phyloP scores from a whole-genome alignment of 64 coral and sea anemone genomes.

The Montipora foliosa region DNA sequence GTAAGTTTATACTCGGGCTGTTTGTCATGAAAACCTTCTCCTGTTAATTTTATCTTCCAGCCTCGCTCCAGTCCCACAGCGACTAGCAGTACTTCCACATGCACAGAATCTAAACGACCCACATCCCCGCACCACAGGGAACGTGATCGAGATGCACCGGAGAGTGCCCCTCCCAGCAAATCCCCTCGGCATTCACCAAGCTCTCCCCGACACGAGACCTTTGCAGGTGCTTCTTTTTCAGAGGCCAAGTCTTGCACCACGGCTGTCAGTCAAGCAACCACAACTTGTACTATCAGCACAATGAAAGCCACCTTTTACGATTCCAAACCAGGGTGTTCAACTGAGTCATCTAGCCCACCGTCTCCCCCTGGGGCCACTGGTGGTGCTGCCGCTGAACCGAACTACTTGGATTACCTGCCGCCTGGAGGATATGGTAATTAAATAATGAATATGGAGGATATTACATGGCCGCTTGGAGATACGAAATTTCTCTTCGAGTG shows the following conservation, averaged over 20 bases:
- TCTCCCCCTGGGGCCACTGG: slow-evolving; percentile 78
- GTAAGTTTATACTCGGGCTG: too few species aligned
- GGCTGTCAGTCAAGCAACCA: slow-evolving; percentile 19
- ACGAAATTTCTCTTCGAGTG: too few species aligned
- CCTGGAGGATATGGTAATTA: slow-evolving; percentile 65
- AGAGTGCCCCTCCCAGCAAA: slow-evolving; percentile 96
- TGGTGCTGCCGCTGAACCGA: slow-evolving; percentile 31
- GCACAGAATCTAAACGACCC: slow-evolving; percentile 91
- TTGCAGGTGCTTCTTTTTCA: slow-evolving; percentile 49
- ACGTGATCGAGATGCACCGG: slow-evolving; percentile 73
- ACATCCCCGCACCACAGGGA: slow-evolving; percentile 92
- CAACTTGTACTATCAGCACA: slow-evolving; percentile 37
- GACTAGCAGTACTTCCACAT: slow-evolving; percentile 97
- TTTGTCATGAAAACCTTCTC: too few species aligned
- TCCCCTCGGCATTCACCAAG: slow-evolving; percentile 96
- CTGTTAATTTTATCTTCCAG: slow-evolving; percentile 25
- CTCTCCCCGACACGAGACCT: slow-evolving; percentile 82
- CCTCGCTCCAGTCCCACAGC: slow-evolving; percentile 80
- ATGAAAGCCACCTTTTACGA: slow-evolving; percentile 50
- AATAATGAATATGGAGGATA: too few species aligned
- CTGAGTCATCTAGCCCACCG: slow-evolving; percentile 78
- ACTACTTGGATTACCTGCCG: slow-evolving; percentile 39
- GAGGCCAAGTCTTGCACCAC: not conserved
- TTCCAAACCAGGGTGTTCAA: slow-evolving; percentile 87
- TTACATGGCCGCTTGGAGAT: too few species aligned